These are phyloP conservation scores for Cyphomyrmex costatus DNA, from an alignment of 1,140 invertebrate genomes.

Conservation along the genomic window DNA sequence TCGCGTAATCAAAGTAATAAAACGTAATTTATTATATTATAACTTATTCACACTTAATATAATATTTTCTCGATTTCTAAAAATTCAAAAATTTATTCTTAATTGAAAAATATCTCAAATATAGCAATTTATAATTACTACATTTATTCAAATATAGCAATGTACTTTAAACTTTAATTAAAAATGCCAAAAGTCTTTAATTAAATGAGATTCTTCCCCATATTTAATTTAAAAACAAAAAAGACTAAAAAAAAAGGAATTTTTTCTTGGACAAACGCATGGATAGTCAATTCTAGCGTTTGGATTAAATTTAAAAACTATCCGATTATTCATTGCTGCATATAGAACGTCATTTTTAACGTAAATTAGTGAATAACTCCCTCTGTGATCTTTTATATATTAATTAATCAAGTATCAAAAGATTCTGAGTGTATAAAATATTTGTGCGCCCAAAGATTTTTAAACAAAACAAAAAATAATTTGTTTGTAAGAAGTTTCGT, in stretches of 20 bases:
- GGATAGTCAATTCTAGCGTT: neutral
- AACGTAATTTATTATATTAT: neutral
- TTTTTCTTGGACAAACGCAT: neutral
- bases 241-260: neutral
- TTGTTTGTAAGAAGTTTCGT: too few relatives aligned
- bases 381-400: neutral
- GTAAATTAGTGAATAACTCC: neutral
- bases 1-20: neutral
- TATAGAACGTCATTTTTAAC: neutral
- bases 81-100: neutral
- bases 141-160: too few relatives aligned
- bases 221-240: neutral
- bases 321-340: neutral
- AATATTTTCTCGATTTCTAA: neutral
- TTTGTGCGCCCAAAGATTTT: neutral
- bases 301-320: neutral
- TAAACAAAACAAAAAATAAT: too few relatives aligned
- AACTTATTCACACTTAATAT: neutral
- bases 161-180: too few relatives aligned
- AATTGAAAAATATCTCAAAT: too few relatives aligned
- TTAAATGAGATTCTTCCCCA: neutral
- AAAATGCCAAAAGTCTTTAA: neutral
- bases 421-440: neutral
- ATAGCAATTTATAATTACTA: too few relatives aligned
- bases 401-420: neutral